Base-by-base conservation (phyloP, 2,113 vertebrate species). In the Dolichallabes microphthalmus region DNA sequence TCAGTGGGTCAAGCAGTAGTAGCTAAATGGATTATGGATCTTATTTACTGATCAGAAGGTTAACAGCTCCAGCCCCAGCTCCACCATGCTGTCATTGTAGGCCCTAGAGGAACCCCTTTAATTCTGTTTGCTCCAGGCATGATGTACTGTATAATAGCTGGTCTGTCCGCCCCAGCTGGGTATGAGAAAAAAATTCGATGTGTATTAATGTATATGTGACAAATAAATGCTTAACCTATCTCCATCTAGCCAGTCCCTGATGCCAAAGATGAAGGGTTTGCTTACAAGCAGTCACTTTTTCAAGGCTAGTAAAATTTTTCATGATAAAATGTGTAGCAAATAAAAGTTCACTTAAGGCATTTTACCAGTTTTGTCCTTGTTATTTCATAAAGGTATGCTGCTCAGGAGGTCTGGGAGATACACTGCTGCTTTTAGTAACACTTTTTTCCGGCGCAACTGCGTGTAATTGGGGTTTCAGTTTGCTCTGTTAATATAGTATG, bases 401-500 rank as follows among this genome's bases (percentile, higher is more conserved):
- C 50, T 75, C 1, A 25, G 57, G 35, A n/a, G 57, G 22, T 69
- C 9, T 3, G 30, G 53, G 9, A 12, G 53, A 52, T 81, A 32
- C 55, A n/a, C 64, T 61, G 25, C 4, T 50, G 35, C 14, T 82
- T 68, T 77, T 55, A 61, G 77, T 61, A 78, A 10, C n/a, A 19
- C 52, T 61, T 30, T 58, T 66, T 61, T 22, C 35, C 45, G 66
- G 7, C 32, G 19, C 27, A 68, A 32, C 30, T 2, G 39, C 35
- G 9, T 20, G 32, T 50, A 13, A 25, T 13, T 39, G 20, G 20
- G 71, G 3, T 73, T 27, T 50, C 87, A 89, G 83, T 11, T 35
- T 5, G 66, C 77, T 86, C 90, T 85, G 90, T 90, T 94, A 88
- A 92, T 88, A 83, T 88, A 77, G 85, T 68, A 66, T 85, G 91